Evolutionary conservation across 2,113 vertebrate genomes (phyloP), one percentile per base, ranked within the genome.

Genomic region (Deroptyus accipitrinus): DNA sequence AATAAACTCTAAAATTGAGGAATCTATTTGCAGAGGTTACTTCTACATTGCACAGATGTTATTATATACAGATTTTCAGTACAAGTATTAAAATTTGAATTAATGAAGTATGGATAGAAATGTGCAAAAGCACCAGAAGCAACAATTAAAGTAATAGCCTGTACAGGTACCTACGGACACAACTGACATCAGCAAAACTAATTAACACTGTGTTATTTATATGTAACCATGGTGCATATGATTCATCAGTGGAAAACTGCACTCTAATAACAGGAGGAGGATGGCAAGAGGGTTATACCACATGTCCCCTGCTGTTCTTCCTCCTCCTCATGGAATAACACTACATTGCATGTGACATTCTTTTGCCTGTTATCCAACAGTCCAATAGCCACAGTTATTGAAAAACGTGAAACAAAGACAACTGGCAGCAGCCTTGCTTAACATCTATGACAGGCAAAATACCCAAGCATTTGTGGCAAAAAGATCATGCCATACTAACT

Each of bases 181-280:
- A 55, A 74, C 42, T 0, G 10, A 75, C 15, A 61, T 67, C 44
- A 76, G 42, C 5, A 73, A 68, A 91, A 90, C 35, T 63, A 87
- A 93, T 93, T 90, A 93, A 88, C 35, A 33, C 30, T 13, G 17
- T 46, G 42, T 59, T 93, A 84, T 82, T 94, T 82, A 55, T 72
- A 91, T 76, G 52, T 52, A 73, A 55, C 48, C 44, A 28, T 17
- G 11, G 31, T 22, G 13, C 62, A 24, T 37, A 79, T 67, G 78
- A 90, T 69, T 93, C 49, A 68, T 48, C 57, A 73, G 52, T 48
- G 78, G 66, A 76, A 85, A 90, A 30, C 27, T 89, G 27, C 24
- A 55, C 17, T 72, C 51, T 30, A 22, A 37, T 59, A 78, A 67
- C 2, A 77, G 52, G 19, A 51, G 66, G 54, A 86, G 19, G 73